phyloP scores from a whole-genome alignment of 1,140 invertebrate species.

The Helicoverpa armigera region DNA sequence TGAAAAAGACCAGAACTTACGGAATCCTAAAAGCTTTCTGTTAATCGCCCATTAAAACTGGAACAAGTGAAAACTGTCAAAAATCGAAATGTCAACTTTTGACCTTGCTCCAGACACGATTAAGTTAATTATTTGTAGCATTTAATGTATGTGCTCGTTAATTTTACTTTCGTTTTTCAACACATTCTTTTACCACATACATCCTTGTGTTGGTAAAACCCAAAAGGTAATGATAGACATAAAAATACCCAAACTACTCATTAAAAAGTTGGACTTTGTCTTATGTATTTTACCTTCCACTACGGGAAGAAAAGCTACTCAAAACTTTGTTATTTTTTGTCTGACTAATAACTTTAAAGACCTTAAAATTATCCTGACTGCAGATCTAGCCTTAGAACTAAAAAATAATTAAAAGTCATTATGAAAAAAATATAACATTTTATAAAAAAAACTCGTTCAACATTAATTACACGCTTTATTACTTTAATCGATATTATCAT shows the following conservation, averaged over 20 bases:
- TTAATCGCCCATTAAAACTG: constrained; percentile 70
- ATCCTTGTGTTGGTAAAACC: constrained; percentile 33
- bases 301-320: neutral
- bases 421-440: constrained; percentile 24
- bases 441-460: constrained; percentile 7
- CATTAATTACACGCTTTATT: constrained; percentile 46
- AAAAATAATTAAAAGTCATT: constrained; percentile 16
- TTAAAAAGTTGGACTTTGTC: neutral
- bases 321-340: neutral
- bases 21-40: constrained; percentile 53
- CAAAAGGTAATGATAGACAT: neutral
- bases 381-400: constrained; percentile 21
- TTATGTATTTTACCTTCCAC: neutral
- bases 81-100: constrained; percentile 75
- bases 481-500: constrained; percentile 38
- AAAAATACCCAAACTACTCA: neutral
- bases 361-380: constrained; percentile 27
- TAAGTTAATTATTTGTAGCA: constrained; percentile 71
- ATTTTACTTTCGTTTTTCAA: constrained; percentile 55
- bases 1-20: neutral
- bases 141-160: constrained; percentile 48
- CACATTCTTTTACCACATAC: constrained; percentile 18
- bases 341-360: constrained; percentile 13
- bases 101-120: constrained; percentile 74
- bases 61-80: constrained; percentile 74